Evolutionary conservation across 1,140 invertebrate species (phyloP).

Genomic region (Philaenus spumarius): DNA sequence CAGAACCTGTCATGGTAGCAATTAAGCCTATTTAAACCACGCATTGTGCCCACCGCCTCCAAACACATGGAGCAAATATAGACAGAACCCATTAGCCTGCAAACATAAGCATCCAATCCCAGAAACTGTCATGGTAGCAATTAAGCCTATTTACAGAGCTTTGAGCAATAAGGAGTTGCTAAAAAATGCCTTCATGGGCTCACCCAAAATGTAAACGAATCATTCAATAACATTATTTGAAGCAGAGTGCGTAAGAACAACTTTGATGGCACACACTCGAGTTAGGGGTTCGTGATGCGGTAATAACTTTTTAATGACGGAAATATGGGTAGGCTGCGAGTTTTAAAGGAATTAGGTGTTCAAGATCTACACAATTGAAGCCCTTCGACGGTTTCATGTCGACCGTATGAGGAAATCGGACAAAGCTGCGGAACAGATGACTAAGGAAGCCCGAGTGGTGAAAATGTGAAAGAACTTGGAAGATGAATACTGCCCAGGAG

Average conservation of each 20-base stretch:
- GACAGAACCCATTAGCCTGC: conserved; percentile 18
- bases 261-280: conserved; percentile 18
- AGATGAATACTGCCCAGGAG: no score
- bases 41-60: background rate
- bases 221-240: conserved; percentile 2
- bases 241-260: background rate
- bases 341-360: no score
- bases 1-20: conserved; percentile 8
- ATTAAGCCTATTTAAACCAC: background rate
- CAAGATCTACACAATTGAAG: no score
- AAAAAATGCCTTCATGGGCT: background rate
- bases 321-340: background rate
- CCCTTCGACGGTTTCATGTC: no score
- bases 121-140: conserved; percentile 8
- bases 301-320: conserved; percentile 12
- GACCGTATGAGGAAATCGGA: no score
- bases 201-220: background rate
- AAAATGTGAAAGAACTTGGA: no score
- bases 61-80: conserved; percentile 6
- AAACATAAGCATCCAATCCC: background rate
- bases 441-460: no score
- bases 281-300: conserved; percentile 20
- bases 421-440: no score
- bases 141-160: conserved; percentile 19
- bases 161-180: conserved; percentile 9